Percentiles rank a stretch among this genome's conserved stretches.
Conservation (phyloP, 2,797 vertebrate genomes). For the Pristis pectinata region DNA sequence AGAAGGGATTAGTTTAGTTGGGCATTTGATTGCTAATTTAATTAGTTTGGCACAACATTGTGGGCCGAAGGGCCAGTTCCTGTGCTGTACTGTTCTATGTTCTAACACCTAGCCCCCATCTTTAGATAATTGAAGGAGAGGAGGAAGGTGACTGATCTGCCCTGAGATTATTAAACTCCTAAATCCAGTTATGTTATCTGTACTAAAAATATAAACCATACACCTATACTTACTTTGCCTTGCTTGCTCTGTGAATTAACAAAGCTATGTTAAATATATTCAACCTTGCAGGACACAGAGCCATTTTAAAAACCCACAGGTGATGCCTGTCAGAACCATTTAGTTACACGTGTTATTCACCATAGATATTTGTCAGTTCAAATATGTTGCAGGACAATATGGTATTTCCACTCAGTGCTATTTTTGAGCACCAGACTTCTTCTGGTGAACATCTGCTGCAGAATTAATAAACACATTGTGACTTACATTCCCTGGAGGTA, state of each 20-base stretch:
- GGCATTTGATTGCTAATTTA: too few relatives aligned
- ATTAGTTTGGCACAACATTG: too few relatives aligned
- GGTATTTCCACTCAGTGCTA: neutral
- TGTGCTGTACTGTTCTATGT: too few relatives aligned
- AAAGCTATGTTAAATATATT: neutral
- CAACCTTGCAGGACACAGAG: neutral
- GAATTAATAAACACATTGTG: neutral
- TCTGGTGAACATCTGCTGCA: conserved; percentile 17
- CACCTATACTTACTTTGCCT: neutral
- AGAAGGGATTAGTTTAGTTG: too few relatives aligned
- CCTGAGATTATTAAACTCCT: neutral
- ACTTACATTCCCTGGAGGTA: conserved; percentile 8
- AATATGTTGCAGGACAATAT: neutral
- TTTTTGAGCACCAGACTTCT: neutral
- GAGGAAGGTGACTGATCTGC: neutral
- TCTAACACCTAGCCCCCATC: neutral
- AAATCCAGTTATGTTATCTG: neutral
- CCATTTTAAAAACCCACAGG: conserved; percentile 1
- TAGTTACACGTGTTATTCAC: neutral
- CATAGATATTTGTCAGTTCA: conserved; percentile 21
- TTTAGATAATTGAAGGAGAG: neutral
- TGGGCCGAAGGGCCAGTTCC: too few relatives aligned
- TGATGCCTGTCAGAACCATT: conserved; percentile 19
- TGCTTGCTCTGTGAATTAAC: neutral
- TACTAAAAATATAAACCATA: neutral